These are phyloP conservation scores for Ceratina australensis DNA, from an alignment of 1,140 invertebrate species.

Conservation along the genomic window DNA sequence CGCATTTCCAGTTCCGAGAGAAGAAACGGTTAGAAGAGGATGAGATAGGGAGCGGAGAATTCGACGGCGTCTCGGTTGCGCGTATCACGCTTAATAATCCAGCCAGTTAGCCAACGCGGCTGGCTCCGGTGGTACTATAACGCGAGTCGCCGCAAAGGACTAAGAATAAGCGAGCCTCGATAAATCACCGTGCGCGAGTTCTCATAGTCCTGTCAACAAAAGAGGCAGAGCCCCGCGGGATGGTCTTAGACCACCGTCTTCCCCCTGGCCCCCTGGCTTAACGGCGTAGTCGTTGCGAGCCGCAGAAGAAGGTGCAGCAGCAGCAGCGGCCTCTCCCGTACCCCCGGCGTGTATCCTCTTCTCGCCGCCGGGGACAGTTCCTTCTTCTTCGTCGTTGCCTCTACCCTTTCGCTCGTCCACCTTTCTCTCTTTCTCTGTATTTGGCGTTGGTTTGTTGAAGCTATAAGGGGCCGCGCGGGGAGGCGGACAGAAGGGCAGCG, in stretches of 20 bases:
- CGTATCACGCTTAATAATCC: conserved; percentile 53
- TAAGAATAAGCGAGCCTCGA: conserved; percentile 59
- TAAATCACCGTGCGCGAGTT: conserved; percentile 64
- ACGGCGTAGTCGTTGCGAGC: conserved; percentile 55
- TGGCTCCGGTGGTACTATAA: conserved; percentile 42
- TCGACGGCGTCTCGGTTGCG: conserved; percentile 13
- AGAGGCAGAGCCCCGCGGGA: conserved; percentile 62
- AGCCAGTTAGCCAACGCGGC: conserved; percentile 51
- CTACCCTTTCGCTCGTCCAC: conserved; percentile 1
- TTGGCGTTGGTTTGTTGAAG: conserved; percentile 62
- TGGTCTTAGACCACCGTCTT: conserved; percentile 56
- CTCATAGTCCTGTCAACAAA: conserved; percentile 66
- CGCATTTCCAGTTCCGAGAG: neutral
- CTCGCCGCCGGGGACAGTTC: conserved; percentile 37
- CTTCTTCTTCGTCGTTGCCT: conserved; percentile 16
- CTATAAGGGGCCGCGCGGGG: conserved; percentile 61
- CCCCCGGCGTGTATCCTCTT: neutral
- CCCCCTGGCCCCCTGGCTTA: conserved; percentile 53
- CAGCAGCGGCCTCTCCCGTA: conserved; percentile 12
- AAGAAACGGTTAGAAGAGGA: neutral
- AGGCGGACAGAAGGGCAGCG: conserved; percentile 62
- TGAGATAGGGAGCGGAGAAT: neutral
- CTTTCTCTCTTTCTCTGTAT: conserved; percentile 54
- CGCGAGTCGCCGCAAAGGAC: conserved; percentile 63
- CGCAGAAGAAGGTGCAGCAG: conserved; percentile 16